phyloP scores from a whole-genome alignment of 2,888 invertebrate species.

The Plebejus melissa region DNA sequence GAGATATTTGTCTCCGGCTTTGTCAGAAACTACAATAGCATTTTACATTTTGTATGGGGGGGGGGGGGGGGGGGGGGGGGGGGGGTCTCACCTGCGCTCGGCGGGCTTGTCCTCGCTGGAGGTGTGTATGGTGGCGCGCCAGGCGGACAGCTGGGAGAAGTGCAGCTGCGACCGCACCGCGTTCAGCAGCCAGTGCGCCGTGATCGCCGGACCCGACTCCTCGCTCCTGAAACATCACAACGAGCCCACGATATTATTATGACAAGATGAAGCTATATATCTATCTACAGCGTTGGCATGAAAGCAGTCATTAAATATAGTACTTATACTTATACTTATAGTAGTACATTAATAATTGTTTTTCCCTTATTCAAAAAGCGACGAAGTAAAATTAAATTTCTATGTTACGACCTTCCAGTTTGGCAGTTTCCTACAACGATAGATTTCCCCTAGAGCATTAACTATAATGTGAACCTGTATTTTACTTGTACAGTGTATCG shows the following conservation, averaged over 20 bases:
- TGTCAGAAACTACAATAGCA: constrained; percentile 63
- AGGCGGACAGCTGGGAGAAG: constrained; percentile 97
- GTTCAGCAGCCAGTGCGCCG: constrained; percentile 88
- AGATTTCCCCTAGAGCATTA: too few species aligned
- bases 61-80: constrained; percentile 14
- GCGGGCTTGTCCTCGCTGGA: constrained; percentile 51
- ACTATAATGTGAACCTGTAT: too few species aligned
- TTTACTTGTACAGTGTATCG: too few species aligned
- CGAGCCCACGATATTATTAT: too few species aligned
- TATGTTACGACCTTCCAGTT: too few species aligned
- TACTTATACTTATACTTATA: too few species aligned
- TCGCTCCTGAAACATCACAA: constrained; percentile 40
- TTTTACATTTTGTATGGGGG: constrained; percentile 59
- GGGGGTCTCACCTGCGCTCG: constrained; percentile 57
- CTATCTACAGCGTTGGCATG: too few species aligned
- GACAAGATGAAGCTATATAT: background rate
- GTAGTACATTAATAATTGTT: background rate
- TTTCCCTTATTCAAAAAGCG: background rate
- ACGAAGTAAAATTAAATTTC: too few species aligned
- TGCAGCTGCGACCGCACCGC: constrained; percentile 96
- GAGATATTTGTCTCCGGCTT: constrained; percentile 75
- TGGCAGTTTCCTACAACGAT: too few species aligned
- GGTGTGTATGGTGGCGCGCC: constrained; percentile 81
- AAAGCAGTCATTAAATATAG: too few species aligned
- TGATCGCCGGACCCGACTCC: constrained; percentile 66